phyloP scores from a whole-genome alignment of 1,140 invertebrate genomes.

The Calosoma granatense region DNA sequence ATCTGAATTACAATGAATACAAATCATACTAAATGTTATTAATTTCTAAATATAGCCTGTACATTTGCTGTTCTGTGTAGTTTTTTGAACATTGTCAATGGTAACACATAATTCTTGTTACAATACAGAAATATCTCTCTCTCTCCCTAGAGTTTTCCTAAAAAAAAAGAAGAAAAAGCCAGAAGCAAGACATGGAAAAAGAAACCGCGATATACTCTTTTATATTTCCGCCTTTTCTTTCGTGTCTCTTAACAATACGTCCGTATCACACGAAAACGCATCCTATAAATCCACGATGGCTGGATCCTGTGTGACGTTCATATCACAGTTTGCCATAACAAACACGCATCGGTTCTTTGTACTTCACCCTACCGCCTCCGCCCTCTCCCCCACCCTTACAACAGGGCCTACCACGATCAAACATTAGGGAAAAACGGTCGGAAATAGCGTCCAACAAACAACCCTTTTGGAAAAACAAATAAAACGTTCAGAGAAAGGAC shows the following conservation, averaged over 20 bases:
- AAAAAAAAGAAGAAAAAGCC: not conserved
- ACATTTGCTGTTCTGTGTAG: too few relatives aligned
- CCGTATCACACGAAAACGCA: not conserved
- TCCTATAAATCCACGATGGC: not conserved
- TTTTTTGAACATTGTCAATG: too few relatives aligned
- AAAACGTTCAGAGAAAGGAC: not conserved
- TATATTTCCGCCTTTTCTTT: not conserved
- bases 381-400: too few relatives aligned
- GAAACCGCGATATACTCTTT: not conserved
- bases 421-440: constrained; percentile 2
- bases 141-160: too few relatives aligned
- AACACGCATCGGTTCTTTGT: not conserved
- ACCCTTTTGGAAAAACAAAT: constrained; percentile 6
- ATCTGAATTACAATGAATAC: too few relatives aligned
- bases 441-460: not conserved
- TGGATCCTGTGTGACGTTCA: not conserved
- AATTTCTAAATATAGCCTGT: too few relatives aligned
- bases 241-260: not conserved
- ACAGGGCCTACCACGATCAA: too few relatives aligned
- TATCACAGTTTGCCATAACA: not conserved
- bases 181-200: not conserved
- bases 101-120: too few relatives aligned
- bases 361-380: not conserved
- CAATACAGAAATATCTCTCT: too few relatives aligned
- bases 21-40: too few relatives aligned